Evolutionary conservation across 2,888 invertebrate species (phyloP).

Genomic region (Linyphia triangularis): DNA sequence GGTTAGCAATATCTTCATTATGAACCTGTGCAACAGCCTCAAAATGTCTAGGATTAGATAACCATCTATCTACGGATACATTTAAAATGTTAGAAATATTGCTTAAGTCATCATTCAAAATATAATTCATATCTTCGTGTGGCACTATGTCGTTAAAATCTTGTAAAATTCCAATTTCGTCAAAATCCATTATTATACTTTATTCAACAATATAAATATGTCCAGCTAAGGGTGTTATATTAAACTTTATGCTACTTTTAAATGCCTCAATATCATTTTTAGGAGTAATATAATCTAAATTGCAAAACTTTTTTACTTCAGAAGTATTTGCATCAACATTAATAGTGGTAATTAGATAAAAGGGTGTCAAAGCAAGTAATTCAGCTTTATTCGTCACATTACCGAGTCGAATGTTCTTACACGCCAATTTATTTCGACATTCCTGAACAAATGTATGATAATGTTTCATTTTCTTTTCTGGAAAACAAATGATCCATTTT

Average conservation of each 20-base stretch:
- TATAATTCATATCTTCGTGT: no score
- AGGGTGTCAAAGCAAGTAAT: constrained; percentile 13
- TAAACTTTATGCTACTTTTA: not conserved
- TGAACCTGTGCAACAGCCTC: no score
- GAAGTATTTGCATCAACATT: not conserved
- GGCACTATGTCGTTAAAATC: no score
- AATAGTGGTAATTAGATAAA: constrained; percentile 22
- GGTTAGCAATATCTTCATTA: no score
- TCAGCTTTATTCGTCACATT: constrained; percentile 6
- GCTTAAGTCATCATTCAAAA: no score
- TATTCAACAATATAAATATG: constrained; percentile 21
- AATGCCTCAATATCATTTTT: not conserved
- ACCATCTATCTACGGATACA: no score
- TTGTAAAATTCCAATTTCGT: no score
- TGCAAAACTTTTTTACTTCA: not conserved
- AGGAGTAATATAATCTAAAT: constrained; percentile 19
- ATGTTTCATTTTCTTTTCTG: constrained; percentile 17
- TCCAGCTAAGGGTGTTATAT: not conserved
- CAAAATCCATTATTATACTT: no score
- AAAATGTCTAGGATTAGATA: no score
- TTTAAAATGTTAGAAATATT: no score
- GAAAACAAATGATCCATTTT: constrained; percentile 39
- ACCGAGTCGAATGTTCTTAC: constrained; percentile 17
- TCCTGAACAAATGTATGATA: constrained; percentile 19
- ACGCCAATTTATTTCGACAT: constrained; percentile 25